Evolutionary conservation across 1,140 invertebrate species (phyloP), one percentile per base, ranked within the genome.

Genomic region (Augochlora pura): DNA sequence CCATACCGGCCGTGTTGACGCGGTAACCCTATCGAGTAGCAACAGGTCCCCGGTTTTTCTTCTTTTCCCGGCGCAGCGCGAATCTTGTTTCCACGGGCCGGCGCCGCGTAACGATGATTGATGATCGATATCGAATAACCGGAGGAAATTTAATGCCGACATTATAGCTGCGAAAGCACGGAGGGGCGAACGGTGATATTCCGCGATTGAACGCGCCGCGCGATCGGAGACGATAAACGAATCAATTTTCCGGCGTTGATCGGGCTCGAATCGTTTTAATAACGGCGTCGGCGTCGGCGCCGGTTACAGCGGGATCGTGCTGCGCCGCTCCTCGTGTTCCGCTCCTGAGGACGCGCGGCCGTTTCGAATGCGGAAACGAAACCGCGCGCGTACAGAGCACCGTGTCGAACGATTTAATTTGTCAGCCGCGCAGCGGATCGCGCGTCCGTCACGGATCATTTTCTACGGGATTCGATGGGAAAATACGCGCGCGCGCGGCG

Each of bases 361-460:
- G 27, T 63, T 63, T 23, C 18, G 49, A 3, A 0, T 16, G n/a
- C 16, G 32, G 21, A 27, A 39, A 18, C 18, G 38, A 9, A n/a
- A 25, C 12, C 42, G 42, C 6, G 32, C 21, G 64, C 16, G 38
- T 21, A 46, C 54, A n/a, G 57, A 64, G 76, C 81, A 76, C 49
- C 39, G 18, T 16, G 27, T 65, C 21, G 57, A 75, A 69, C 59
- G 57, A 68, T 85, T 81, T 85, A 84, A 85, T 85, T 73, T 70
- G 65, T 67, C 70, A 57, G 69, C n/a, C n/a, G 70, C 71, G 76
- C 81, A 77, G n/a, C 67, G 68, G 62, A 6, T 38, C 52, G 75
- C 60, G 67, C 82, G 69, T 72, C 73, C 77, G 81, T 85, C 84
- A 77, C 59, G 54, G 74, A 85, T 81, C 73, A 85, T 84, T 84